Base-by-base conservation (phyloP, 2,797 vertebrate species). In the Falco novaeseelandiae region DNA sequence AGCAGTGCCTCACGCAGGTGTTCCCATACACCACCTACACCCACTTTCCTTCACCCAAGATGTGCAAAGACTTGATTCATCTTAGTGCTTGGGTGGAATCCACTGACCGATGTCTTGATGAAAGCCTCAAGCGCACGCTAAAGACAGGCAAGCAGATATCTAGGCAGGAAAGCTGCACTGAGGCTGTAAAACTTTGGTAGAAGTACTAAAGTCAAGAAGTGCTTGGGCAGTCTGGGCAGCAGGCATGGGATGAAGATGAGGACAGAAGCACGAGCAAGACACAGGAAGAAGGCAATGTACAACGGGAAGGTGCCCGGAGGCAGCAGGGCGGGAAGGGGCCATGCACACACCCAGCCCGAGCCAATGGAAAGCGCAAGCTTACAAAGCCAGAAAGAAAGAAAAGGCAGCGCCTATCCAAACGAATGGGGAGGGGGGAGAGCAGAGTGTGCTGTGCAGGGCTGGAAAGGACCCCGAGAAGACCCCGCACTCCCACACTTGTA, bases 401-500 rank as follows among this genome's bases (percentile, higher is more conserved):
- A 20, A n/a, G 38, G 8, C 46, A 23, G 14, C 2, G 25, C 13
- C 66, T 30, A 6, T 12, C 32, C 19, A 42, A 69, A 34, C 5
- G 2, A 14, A 27, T 15, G 42, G 42, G 38, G 38, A 38, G 38
- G 10, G 38, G 38, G 38, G 16, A 42, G 16, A 78, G 63, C 51
- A 40, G 36, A 40, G 40, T 26, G 36, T 1, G 4, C 21, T 1
- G 7, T 1, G 23, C 2, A 8, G 57, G 63, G 32, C 38, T 71
- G 78, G 65, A 48, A 32, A 34, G 71, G 65, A 32, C 40, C 15
- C 71, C 55, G 14, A 18, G 36, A 44, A 4, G 48, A 9, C 46
- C 55, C 1, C 0, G 27, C 3, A 0, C 34, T 59, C 61, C n/a
- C 23, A 6, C 55, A 5, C 34, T 36, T 4, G 36, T 8, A 42